Evolutionary conservation across 2,888 invertebrate genomes (phyloP).

Genomic region (Scelioninae gen. 1): DNA sequence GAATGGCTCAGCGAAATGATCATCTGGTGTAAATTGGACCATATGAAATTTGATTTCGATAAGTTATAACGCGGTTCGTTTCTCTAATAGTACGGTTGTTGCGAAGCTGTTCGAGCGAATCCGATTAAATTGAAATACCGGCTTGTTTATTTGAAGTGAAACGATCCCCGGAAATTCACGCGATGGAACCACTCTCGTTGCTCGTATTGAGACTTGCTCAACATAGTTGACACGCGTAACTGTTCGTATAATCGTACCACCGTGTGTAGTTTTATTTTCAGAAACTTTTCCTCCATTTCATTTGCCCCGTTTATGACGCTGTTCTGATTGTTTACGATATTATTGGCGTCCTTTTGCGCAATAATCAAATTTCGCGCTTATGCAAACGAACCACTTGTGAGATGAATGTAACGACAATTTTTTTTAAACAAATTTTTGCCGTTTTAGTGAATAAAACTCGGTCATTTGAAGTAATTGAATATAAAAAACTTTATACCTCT

Average conservation of each 20-base stretch:
- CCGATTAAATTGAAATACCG: slow-evolving; percentile 69
- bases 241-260: slow-evolving; percentile 37
- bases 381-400: neutral
- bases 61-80: slow-evolving; percentile 56
- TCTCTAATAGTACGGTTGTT: slow-evolving; percentile 59
- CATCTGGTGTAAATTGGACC: slow-evolving; percentile 60
- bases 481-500: neutral
- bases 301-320: slow-evolving; percentile 14
- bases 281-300: slow-evolving; percentile 17
- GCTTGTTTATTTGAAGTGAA: slow-evolving; percentile 67
- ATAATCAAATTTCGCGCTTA: slow-evolving; percentile 8
- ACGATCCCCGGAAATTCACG: slow-evolving; percentile 63
- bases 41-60: slow-evolving; percentile 60
- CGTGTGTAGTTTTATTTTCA: slow-evolving; percentile 34
- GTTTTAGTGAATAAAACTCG: slow-evolving; percentile 6
- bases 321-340: slow-evolving; percentile 17
- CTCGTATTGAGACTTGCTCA: slow-evolving; percentile 39
- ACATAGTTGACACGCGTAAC: slow-evolving; percentile 45
- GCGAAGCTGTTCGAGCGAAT: slow-evolving; percentile 64
- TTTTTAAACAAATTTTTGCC: neutral
- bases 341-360: neutral
- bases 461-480: neutral
- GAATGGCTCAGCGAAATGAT: slow-evolving; percentile 19
- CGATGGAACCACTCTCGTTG: slow-evolving; percentile 62
- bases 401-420: neutral